phyloP scores from a whole-genome alignment of 2,888 invertebrate species.

The Agrochola macilenta region DNA sequence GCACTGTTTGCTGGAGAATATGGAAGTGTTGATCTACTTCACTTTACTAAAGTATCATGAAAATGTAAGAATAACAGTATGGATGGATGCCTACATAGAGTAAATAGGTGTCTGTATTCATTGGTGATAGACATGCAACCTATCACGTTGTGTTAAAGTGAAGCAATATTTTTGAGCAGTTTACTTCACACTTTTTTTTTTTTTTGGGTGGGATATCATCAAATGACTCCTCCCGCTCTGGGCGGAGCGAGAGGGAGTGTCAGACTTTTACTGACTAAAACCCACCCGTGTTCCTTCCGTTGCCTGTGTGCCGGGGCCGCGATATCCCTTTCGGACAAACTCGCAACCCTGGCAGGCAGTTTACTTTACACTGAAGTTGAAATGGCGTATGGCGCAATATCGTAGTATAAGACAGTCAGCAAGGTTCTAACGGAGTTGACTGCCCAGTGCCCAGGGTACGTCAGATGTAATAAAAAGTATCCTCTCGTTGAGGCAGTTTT shows the following conservation, averaged over 20 bases:
- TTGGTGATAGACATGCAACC: constrained; percentile 18
- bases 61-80: constrained; percentile 28
- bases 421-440: not conserved
- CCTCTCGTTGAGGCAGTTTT: no score
- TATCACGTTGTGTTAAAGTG: not conserved
- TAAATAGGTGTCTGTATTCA: constrained; percentile 22
- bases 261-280: no score
- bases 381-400: not conserved
- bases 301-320: no score
- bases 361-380: not conserved
- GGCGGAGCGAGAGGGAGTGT: no score
- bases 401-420: not conserved
- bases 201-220: no score
- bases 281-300: no score
- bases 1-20: not conserved
- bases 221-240: no score
- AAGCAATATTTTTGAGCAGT: not conserved
- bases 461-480: no score
- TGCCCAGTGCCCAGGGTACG: not conserved
- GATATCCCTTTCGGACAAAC: no score
- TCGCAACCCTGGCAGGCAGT: no score
- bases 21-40: not conserved
- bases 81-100: not conserved
- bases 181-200: no score
- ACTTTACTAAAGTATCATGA: not conserved